A percentile compares a stretch with the other conserved stretches of the same genome.
Conservation (phyloP, 2,888 invertebrate genomes). For the Chloroclysta siterata region DNA sequence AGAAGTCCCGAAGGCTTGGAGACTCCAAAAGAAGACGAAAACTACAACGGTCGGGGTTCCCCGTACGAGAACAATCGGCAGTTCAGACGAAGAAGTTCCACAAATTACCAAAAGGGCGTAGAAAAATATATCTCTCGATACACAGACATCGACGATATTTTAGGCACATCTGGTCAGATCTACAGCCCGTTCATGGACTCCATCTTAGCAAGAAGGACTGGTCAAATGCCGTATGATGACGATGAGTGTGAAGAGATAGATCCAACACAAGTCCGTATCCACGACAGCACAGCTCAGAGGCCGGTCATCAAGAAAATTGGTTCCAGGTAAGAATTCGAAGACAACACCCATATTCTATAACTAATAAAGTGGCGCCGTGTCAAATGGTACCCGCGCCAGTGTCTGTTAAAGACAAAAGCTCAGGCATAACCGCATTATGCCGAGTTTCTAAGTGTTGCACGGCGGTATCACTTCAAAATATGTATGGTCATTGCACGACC, state of each 20-base stretch:
- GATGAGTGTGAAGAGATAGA: slow-evolving; percentile 89
- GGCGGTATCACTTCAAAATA: neutral
- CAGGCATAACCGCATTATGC: neutral
- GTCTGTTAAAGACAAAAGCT: too few species aligned
- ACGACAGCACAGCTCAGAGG: slow-evolving; percentile 90
- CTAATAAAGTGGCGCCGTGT: too few species aligned
- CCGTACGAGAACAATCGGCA: slow-evolving; percentile 89
- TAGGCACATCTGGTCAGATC: slow-evolving; percentile 87
- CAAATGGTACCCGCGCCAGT: too few species aligned
- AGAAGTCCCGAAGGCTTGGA: slow-evolving; percentile 92
- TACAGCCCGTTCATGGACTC: slow-evolving; percentile 88
- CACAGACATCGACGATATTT: slow-evolving; percentile 95
- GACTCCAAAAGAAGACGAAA: slow-evolving; percentile 71
- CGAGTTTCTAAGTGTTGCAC: neutral
- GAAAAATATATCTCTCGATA: slow-evolving; percentile 92
- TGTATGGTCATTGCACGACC: slow-evolving; percentile 40
- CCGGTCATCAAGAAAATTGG: slow-evolving; percentile 87
- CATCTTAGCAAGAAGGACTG: slow-evolving; percentile 74
- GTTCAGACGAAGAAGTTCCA: slow-evolving; percentile 54
- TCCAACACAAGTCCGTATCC: slow-evolving; percentile 91
- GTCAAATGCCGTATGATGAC: slow-evolving; percentile 72
- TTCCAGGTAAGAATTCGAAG: slow-evolving; percentile 74
- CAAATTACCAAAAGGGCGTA: slow-evolving; percentile 64
- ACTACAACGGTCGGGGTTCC: slow-evolving; percentile 80
- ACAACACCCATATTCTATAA: neutral